phyloP scores from a whole-genome alignment of 1,140 invertebrate genomes.

The Oncopeltus fasciatus region DNA sequence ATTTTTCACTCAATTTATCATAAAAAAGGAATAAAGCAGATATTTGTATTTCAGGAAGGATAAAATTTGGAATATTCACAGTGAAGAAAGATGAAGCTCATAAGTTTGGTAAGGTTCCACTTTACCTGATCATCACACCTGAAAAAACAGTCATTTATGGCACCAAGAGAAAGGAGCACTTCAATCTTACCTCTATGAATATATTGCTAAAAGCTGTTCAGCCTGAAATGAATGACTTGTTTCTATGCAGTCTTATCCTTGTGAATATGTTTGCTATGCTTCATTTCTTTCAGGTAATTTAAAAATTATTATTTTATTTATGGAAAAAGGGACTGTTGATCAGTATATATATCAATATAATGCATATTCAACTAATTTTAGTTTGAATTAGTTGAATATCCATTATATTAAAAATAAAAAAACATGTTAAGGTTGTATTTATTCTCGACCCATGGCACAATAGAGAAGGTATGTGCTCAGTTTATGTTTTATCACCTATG shows the following conservation, averaged over 20 bases:
- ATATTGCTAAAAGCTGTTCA: slow-evolving; percentile 32
- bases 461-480: no score
- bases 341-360: no score
- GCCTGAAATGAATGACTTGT: slow-evolving; percentile 39
- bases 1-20: no score
- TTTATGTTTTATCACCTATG: no score
- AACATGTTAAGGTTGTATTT: no score
- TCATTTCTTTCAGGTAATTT: slow-evolving; percentile 31
- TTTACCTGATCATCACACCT: slow-evolving; percentile 29
- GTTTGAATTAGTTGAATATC: no score
- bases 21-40: no score
- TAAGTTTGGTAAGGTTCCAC: slow-evolving; percentile 27
- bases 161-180: slow-evolving; percentile 29
- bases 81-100: slow-evolving; percentile 26
- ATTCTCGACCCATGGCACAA: no score
- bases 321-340: no score
- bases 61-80: slow-evolving; percentile 33
- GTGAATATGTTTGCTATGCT: slow-evolving; percentile 34
- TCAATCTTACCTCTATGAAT: slow-evolving; percentile 34
- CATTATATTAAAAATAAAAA: no score
- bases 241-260: slow-evolving; percentile 33
- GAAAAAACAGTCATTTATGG: slow-evolving; percentile 34
- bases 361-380: no score
- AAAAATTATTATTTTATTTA: no score
- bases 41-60: slow-evolving; percentile 25